Evolutionary conservation across 2,113 vertebrate genomes (phyloP).

Genomic region (Bucco capensis): DNA sequence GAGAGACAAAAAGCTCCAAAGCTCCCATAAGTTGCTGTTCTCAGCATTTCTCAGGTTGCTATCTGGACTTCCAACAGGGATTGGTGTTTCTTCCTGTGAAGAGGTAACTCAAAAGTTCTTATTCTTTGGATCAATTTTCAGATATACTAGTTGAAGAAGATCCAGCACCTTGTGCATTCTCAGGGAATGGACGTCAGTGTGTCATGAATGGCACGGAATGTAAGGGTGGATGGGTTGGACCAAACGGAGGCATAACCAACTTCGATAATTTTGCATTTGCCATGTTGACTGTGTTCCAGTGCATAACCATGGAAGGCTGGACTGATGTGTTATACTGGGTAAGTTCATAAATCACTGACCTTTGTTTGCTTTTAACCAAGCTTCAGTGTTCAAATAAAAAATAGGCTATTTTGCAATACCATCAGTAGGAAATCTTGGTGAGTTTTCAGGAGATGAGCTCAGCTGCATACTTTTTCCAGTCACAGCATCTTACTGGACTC

Average conservation of each 20-base stretch:
- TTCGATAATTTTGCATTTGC: slow-evolving; percentile 99
- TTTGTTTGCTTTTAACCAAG: background rate
- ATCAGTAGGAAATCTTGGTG: background rate
- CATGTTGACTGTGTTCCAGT: slow-evolving; percentile 99
- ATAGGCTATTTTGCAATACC: background rate
- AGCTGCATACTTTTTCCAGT: background rate
- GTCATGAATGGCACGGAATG: slow-evolving; percentile 89
- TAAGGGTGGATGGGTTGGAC: slow-evolving; percentile 93
- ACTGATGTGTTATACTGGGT: slow-evolving; percentile 99
- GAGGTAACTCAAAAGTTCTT: background rate
- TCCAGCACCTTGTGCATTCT: slow-evolving; percentile 94
- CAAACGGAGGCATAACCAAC: slow-evolving; percentile 97
- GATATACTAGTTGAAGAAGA: slow-evolving; percentile 90
- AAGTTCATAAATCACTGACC: slow-evolving; percentile 28
- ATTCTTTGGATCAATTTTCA: slow-evolving; percentile 46
- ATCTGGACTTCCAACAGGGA: background rate
- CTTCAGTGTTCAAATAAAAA: background rate
- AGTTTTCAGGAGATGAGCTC: background rate
- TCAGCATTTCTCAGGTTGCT: background rate
- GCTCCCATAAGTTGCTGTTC: background rate
- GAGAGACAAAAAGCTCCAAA: background rate
- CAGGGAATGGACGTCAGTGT: slow-evolving; percentile 93
- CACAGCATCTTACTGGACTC: background rate
- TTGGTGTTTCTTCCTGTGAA: background rate
- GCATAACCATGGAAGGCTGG: slow-evolving; percentile 99